Evolutionary conservation across 2,888 invertebrate species (phyloP).

Genomic region (Selenia dentaria): DNA sequence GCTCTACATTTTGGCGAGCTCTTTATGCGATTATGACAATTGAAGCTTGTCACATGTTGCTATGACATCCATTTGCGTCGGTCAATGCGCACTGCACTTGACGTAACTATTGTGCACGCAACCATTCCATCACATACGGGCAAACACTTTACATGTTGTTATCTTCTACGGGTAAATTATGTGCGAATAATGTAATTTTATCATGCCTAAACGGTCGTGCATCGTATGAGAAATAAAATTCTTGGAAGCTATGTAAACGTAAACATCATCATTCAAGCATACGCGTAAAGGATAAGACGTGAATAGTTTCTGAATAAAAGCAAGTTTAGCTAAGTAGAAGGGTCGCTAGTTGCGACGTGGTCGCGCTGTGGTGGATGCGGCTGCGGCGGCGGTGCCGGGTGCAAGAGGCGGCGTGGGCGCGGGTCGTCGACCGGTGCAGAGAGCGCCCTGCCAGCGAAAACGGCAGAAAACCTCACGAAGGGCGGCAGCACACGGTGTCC

Average conservation of each 20-base stretch:
- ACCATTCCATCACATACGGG: no score
- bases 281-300: no score
- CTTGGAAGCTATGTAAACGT: no score
- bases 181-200: no score
- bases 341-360: no score
- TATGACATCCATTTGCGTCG: constrained; percentile 54
- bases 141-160: no score
- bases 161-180: no score
- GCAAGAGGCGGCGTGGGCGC: constrained; percentile 71
- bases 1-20: constrained; percentile 43
- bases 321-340: no score
- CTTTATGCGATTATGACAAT: constrained; percentile 38
- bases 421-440: constrained; percentile 78
- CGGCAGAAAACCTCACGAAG: constrained; percentile 81
- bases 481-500: constrained; percentile 80
- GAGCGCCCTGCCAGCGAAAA: constrained; percentile 73
- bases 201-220: no score
- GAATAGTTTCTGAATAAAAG: no score
- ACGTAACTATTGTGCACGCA: constrained; percentile 43
- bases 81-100: constrained; percentile 63
- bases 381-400: constrained; percentile 60
- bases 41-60: constrained; percentile 50
- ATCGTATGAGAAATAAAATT: no score
- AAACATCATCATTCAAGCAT: no score
- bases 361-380: constrained; percentile 24